Evolutionary conservation across 1,140 invertebrate genomes (phyloP).

Genomic region (Camponotus floridanus): DNA sequence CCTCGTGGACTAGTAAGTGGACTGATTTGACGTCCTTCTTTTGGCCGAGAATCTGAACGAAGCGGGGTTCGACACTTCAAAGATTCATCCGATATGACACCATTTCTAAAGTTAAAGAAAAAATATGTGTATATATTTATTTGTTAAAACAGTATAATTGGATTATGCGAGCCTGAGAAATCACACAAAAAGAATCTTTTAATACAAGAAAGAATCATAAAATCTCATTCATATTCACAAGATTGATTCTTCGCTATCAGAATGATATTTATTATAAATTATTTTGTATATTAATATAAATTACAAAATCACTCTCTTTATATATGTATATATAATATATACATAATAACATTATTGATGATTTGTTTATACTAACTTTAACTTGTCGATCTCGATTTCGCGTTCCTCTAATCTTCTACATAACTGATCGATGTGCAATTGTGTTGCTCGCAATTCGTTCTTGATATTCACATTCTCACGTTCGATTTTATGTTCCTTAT

Average conservation of each 20-base stretch:
- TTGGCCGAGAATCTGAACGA: neutral
- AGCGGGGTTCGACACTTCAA: neutral
- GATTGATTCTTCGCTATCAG: too few species aligned
- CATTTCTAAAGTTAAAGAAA: constrained; percentile 37
- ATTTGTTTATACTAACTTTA: constrained; percentile 68
- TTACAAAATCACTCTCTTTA: too few species aligned
- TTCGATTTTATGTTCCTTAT: constrained; percentile 72
- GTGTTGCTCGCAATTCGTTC: constrained; percentile 74
- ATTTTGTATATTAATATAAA: too few species aligned
- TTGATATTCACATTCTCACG: constrained; percentile 70
- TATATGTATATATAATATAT: neutral
- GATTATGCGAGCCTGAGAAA: too few species aligned
- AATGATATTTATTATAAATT: too few species aligned
- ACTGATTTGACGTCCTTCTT: neutral
- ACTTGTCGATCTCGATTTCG: constrained; percentile 77
- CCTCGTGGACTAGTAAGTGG: constrained; percentile 47
- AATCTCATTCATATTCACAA: too few species aligned
- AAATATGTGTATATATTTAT: neutral
- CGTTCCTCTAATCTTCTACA: constrained; percentile 74
- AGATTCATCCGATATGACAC: constrained; percentile 6
- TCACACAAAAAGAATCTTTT: too few species aligned
- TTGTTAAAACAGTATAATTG: neutral
- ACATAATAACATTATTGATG: neutral
- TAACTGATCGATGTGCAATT: constrained; percentile 73
- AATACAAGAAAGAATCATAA: too few species aligned